Base-by-base conservation (phyloP, 30 jellyfish, hydroid and myxozoan species). In the Turritopsis rubra region DNA sequence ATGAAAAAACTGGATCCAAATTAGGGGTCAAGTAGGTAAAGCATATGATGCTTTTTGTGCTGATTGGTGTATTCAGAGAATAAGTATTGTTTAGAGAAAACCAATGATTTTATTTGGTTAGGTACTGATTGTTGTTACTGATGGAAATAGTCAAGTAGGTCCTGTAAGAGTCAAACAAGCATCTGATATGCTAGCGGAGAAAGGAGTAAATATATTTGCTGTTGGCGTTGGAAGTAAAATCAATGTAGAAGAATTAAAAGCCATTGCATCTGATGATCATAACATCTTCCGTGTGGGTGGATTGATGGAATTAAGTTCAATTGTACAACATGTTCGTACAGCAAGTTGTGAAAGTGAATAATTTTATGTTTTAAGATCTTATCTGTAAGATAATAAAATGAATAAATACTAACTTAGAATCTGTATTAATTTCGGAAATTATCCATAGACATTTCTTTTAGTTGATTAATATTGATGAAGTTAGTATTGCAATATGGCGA, bases 291-390 rank as follows among this genome's bases (percentile, higher is more conserved):
- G 82, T 65, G 96, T 88, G 19, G 83, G 81, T 52, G 91, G 85
- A 71, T 88, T 86, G 17, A 54, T 81, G 29, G 96, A 88, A 16
- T 73, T 88, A 52, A 74, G 26, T 8, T 29, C 75, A 31, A 83
- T 83, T 71, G 88, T 88, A 53, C 54, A 77, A 26, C 26, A 85
- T 21, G 96, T 88, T 54, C 75, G 79, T 66, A 82, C 91, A 28
- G 96, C 85, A 78, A 88, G 91, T 21, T 88, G 96, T 88, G 70
- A 78, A 82, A 87, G 96, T 88, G 66, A 77, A 91, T n/a, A 78
- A 78, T 20, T 21, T 16, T 21, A 7, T n/a, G 27, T 31, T 20
- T 16, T 22, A 68, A 68, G 77, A 7, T 22, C 16, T 68, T 21
- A n/a, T 71, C 24, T 16, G 18, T 23, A 74, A n/a, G 24, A 72